phyloP scores from a whole-genome alignment of 2,797 vertebrate species.

The Cuniculus paca region DNA sequence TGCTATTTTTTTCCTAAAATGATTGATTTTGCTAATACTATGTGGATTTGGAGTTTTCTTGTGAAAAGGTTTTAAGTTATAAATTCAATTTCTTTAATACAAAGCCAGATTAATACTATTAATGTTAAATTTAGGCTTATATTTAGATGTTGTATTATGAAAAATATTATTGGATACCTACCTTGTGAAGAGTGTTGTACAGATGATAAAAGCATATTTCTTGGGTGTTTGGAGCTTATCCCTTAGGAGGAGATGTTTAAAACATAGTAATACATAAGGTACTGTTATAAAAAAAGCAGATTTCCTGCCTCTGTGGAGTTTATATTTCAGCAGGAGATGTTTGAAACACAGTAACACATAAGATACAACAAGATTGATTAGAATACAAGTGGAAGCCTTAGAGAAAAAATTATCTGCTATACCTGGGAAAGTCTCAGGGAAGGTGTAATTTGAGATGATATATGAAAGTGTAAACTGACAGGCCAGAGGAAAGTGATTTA shows the following conservation, averaged over 20 bases:
- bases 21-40: neutral
- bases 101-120: slow-evolving; percentile 25
- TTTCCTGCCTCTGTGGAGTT: neutral
- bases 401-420: neutral
- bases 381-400: neutral
- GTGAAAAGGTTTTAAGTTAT: neutral
- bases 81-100: neutral
- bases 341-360: neutral
- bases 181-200: neutral
- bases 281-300: neutral
- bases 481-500: neutral
- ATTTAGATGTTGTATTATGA: neutral
- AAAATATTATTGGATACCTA: neutral
- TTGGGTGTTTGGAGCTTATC: neutral
- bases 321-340: neutral
- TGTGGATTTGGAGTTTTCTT: neutral
- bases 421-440: neutral
- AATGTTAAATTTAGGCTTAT: slow-evolving; percentile 30
- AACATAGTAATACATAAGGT: neutral
- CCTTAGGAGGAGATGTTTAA: neutral
- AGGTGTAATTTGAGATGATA: neutral
- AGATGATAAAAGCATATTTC: neutral
- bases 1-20: neutral
- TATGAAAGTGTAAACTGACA: slow-evolving; percentile 30
- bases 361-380: neutral